Evolutionary conservation across 2,113 vertebrate genomes (phyloP), one percentile per base, ranked within the genome.

Genomic region (Gnathonemus echidnorhynchus): DNA sequence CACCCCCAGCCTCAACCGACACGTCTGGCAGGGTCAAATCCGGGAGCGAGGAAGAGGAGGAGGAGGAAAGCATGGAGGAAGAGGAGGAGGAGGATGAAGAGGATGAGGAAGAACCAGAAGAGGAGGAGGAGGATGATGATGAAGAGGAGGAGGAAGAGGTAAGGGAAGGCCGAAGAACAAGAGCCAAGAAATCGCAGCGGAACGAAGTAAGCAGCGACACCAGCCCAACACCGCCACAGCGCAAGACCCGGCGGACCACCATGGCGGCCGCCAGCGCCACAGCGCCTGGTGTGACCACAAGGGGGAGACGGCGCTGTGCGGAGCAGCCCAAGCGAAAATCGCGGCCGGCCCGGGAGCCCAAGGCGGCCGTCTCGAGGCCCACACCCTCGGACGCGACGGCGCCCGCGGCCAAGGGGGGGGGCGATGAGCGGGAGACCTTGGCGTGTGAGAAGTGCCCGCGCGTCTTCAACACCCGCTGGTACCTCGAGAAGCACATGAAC

Each of bases 401-500:
- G 11, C 6, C 91, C 0, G 91, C 95, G 90, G 95, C 95, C 84
- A 98, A 98, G 92, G 94, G 95, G 0, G 95, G 94, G 3, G 90
- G 53, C 17, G 98, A 98, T 80, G 98, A 99, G 95, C 98, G 98
- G 92, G 98, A 99, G 96, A 97, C 97, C 92, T 96, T 99, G 94
- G 96, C 97, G 27, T 99, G 98, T 91, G 98, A 99, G 94, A 99
- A 99, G 96, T 99, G 98, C 92, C 98, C 98, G 70, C 96, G 98
- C 88, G 98, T 99, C 92, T 99, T 99, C 91, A 99, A 99, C 95
- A 99, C 98, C 0, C 98, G 98, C 95, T 99, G 98, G 98, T 99
- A 99, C 96, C 96, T 99, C 96, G 98, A 99, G 95, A 99, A 99
- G 96, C 98, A 99, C 96, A 99, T 99, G 98, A 99, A 98, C 92